phyloP scores from a whole-genome alignment of 2,888 invertebrate genomes.

The Conus canariensis region DNA sequence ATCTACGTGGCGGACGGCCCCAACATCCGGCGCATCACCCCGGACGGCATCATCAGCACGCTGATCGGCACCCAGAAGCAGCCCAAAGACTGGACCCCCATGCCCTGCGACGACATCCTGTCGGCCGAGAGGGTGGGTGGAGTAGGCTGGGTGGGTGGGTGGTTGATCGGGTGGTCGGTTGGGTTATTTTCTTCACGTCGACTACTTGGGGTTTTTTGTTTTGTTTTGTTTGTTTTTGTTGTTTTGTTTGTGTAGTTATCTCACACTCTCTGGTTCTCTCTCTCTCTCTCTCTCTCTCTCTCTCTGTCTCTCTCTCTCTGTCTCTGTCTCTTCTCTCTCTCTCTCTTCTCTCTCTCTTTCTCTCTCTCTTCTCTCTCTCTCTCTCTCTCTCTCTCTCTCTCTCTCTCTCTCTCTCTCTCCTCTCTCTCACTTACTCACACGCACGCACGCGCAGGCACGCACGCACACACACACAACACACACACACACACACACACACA shows the following conservation, averaged over 20 bases:
- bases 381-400: too few relatives aligned
- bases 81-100: slow-evolving; percentile 95
- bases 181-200: not conserved
- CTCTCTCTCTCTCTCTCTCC: too few relatives aligned
- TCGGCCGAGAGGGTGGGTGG: slow-evolving; percentile 87
- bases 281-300: not conserved
- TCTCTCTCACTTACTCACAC: too few relatives aligned
- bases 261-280: not conserved
- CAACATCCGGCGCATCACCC: slow-evolving; percentile 95
- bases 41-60: slow-evolving; percentile 95
- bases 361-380: too few relatives aligned
- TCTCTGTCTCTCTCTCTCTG: not conserved
- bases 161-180: too few relatives aligned
- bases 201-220: not conserved
- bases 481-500: too few relatives aligned
- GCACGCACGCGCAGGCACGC: too few relatives aligned
- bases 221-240: too few relatives aligned
- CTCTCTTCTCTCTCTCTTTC: too few relatives aligned
- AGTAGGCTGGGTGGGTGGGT: too few relatives aligned
- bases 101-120: slow-evolving; percentile 93
- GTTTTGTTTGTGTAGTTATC: too few relatives aligned
- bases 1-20: slow-evolving; percentile 98
- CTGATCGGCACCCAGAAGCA: slow-evolving; percentile 97
- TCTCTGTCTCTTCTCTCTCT: not conserved
- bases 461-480: too few relatives aligned